These are phyloP conservation scores for Malthinus seriepunctatus DNA, from an alignment of 2,888 invertebrate species.

Conservation along the genomic window DNA sequence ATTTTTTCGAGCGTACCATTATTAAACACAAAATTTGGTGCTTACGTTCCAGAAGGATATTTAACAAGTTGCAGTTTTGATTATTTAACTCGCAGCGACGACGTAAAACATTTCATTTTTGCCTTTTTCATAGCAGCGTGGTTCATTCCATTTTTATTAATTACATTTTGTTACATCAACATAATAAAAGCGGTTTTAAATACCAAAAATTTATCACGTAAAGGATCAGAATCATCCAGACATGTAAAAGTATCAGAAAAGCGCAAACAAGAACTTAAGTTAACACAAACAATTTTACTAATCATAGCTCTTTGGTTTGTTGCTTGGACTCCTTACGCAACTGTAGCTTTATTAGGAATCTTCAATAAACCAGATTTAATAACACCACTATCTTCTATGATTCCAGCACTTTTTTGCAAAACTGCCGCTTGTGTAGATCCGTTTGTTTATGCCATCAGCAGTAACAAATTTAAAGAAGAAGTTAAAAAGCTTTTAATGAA, in stretches of 20 bases:
- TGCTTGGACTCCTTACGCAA: slow-evolving; percentile 83
- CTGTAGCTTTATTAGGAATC: slow-evolving; percentile 74
- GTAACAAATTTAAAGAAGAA: slow-evolving; percentile 74
- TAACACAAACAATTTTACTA: slow-evolving; percentile 69
- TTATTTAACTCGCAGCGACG: slow-evolving; percentile 70
- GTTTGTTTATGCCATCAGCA: slow-evolving; percentile 77
- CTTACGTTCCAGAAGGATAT: slow-evolving; percentile 82
- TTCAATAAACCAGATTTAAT: slow-evolving; percentile 66
- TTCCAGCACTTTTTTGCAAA: slow-evolving; percentile 81
- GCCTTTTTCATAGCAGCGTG: slow-evolving; percentile 76
- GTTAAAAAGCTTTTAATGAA: slow-evolving; percentile 56
- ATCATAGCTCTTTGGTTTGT: slow-evolving; percentile 76
- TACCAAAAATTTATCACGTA: slow-evolving; percentile 57
- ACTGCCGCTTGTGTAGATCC: slow-evolving; percentile 81
- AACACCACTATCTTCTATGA: slow-evolving; percentile 72
- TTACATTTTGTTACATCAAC: slow-evolving; percentile 72
- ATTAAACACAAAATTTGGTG: slow-evolving; percentile 69
- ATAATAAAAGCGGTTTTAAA: slow-evolving; percentile 68
- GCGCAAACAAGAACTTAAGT: slow-evolving; percentile 70
- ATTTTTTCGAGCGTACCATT: slow-evolving; percentile 73
- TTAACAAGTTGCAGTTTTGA: slow-evolving; percentile 86
- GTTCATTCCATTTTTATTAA: slow-evolving; percentile 71
- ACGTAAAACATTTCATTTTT: slow-evolving; percentile 71
- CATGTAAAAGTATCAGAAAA: slow-evolving; percentile 67
- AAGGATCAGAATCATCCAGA: slow-evolving; percentile 57